These are phyloP conservation scores for Acanthis flammea DNA, from an alignment of 2,797 vertebrate genomes.

Conservation along the genomic window DNA sequence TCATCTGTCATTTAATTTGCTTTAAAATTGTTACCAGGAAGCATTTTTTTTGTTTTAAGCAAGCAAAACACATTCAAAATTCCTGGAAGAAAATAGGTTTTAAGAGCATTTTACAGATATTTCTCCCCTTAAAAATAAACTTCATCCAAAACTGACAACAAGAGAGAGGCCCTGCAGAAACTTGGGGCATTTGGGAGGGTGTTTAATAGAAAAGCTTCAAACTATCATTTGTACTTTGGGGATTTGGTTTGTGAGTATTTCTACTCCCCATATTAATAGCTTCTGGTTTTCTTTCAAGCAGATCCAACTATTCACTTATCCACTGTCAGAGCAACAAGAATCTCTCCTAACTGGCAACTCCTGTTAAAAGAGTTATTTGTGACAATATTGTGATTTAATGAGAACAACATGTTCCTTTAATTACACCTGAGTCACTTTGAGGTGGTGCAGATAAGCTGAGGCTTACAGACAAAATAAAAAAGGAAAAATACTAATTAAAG, in stretches of 20 bases:
- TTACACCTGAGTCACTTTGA: background rate
- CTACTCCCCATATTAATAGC: background rate
- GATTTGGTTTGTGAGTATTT: background rate
- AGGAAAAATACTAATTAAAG: background rate
- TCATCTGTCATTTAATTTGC: slow-evolving; percentile 51
- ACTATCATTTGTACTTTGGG: background rate
- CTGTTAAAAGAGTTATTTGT: background rate
- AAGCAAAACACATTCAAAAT: background rate
- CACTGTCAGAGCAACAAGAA: background rate
- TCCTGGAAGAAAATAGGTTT: background rate
- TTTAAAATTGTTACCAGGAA: slow-evolving; percentile 36
- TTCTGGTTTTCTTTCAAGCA: background rate
- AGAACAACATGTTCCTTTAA: background rate
- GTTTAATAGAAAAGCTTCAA: background rate
- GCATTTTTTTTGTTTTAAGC: background rate
- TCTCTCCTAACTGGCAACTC: background rate
- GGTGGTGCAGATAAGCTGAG: background rate
- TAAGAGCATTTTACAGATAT: background rate
- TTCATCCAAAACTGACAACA: background rate
- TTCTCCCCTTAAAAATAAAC: background rate
- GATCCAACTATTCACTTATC: background rate
- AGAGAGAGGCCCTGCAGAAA: background rate
- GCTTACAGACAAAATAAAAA: background rate
- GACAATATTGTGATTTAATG: background rate
- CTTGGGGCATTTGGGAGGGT: background rate